Evolutionary conservation across 1,140 invertebrate species (phyloP).

Genomic region (Aphaenogaster rudis): DNA sequence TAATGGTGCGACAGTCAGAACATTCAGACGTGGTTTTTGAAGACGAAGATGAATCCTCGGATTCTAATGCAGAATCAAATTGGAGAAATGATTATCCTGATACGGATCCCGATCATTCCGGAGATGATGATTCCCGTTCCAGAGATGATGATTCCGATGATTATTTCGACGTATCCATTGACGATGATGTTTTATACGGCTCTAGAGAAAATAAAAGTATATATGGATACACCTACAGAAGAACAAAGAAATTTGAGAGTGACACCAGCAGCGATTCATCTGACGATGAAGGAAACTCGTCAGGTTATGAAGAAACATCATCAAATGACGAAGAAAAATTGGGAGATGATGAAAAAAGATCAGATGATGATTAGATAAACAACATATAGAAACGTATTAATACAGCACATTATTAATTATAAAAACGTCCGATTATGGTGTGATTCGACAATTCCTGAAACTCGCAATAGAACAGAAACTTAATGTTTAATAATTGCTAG

Average conservation of each 20-base stretch:
- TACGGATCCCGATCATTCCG: constrained; percentile 78
- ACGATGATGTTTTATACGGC: constrained; percentile 81
- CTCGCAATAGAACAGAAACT: not conserved
- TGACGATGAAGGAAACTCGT: not conserved
- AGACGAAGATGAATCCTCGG: constrained; percentile 83
- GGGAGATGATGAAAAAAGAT: not conserved
- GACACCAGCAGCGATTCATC: not conserved
- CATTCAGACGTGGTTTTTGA: constrained; percentile 74
- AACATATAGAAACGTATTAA: not conserved
- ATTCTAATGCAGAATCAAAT: constrained; percentile 88
- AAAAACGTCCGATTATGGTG: not conserved
- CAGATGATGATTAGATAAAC: not conserved
- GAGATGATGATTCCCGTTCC: constrained; percentile 75
- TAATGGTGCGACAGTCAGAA: constrained; percentile 64
- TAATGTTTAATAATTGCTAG: not conserved
- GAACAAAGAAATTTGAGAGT: constrained; percentile 78
- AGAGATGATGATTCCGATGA: constrained; percentile 80
- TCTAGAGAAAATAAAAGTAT: constrained; percentile 82
- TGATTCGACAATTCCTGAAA: not conserved
- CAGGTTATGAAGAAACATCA: not conserved
- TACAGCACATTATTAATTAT: not conserved
- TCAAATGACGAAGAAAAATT: not conserved
- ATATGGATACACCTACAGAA: constrained; percentile 87
- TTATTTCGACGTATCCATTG: constrained; percentile 78
- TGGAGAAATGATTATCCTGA: constrained; percentile 88